Evolutionary conservation across 2,888 invertebrate species (phyloP).

Genomic region (Dryocosmus kuriphilus): DNA sequence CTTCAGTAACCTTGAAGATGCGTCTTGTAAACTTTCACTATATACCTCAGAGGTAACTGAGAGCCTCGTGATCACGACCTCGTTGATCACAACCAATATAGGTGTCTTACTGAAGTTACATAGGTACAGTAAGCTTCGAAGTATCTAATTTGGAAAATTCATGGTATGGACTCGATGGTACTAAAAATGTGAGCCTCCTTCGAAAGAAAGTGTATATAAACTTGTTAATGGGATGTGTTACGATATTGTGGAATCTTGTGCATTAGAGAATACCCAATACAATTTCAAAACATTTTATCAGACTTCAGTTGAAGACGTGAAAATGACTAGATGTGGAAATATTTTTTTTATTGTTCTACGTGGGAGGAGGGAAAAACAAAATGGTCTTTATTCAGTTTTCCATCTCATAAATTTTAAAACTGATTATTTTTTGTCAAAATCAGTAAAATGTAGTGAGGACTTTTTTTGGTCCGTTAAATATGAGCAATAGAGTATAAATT

Average conservation of each 20-base stretch:
- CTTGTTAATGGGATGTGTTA: background rate
- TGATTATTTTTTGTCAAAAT: too few relatives aligned
- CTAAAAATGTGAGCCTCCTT: background rate
- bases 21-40: conserved; percentile 70
- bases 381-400: too few relatives aligned
- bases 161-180: background rate
- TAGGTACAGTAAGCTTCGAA: conserved; percentile 11
- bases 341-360: too few relatives aligned
- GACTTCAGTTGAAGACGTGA: too few relatives aligned
- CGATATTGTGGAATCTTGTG: background rate
- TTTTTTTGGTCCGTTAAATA: too few relatives aligned
- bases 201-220: background rate
- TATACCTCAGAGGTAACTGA: conserved; percentile 52
- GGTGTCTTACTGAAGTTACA: conserved; percentile 41
- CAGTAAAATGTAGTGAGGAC: too few relatives aligned
- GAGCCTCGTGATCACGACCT: conserved; percentile 51
- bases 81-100: conserved; percentile 56
- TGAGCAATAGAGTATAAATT: too few relatives aligned
- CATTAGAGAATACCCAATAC: background rate
- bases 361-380: too few relatives aligned
- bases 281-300: too few relatives aligned
- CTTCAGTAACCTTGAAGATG: conserved; percentile 66
- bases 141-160: conserved; percentile 8
- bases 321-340: too few relatives aligned
- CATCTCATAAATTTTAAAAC: too few relatives aligned